Evolutionary conservation across 1,140 invertebrate species (phyloP), one percentile per base, ranked within the genome.

Genomic region (Chymomyza costata): DNA sequence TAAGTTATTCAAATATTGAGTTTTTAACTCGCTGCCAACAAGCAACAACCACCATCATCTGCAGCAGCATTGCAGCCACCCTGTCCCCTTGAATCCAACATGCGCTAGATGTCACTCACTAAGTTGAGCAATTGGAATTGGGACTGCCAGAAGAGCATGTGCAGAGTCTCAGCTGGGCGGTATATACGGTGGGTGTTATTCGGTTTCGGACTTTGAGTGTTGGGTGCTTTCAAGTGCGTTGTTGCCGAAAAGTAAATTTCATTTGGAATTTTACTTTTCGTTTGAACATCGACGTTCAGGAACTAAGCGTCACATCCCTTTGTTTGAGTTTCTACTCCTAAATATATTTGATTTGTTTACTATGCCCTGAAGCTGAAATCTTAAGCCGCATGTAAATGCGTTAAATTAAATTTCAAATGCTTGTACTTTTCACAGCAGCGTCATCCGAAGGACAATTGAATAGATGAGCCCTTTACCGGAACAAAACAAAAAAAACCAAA

Each of bases 1-100:
- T 80, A 80, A 80, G 73, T 80, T 80, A 80, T 80, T 80, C 73
- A 80, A 80, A 80, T 80, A 80, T 80, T 80, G 73, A 80, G 73
- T 80, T 80, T 80, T 73, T 73, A 70, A 78, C 71, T 63, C 49
- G 44, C 46, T 44, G 57, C 21, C 51, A 61, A 21, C 57, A 30
- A n/a, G n/a, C 7, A 7, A 15, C 7, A 28, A 1, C n/a, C 31
- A 38, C 16, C 41, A 25, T 8, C 21, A 25, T 25, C 8, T 5
- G 3, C 21, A 25, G 3, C 21, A 5, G 3, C 21, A 25, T 25
- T n/a, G n/a, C n/a, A n/a, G n/a, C n/a, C n/a, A n/a, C n/a, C n/a
- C n/a, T n/a, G n/a, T n/a, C n/a, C n/a, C n/a, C n/a, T n/a, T n/a
- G n/a, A n/a, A n/a, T n/a, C n/a, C n/a, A n/a, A n/a, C n/a, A n/a